Base-by-base conservation (phyloP, 2,888 invertebrate genomes). In the Ceriagrion tenellum region DNA sequence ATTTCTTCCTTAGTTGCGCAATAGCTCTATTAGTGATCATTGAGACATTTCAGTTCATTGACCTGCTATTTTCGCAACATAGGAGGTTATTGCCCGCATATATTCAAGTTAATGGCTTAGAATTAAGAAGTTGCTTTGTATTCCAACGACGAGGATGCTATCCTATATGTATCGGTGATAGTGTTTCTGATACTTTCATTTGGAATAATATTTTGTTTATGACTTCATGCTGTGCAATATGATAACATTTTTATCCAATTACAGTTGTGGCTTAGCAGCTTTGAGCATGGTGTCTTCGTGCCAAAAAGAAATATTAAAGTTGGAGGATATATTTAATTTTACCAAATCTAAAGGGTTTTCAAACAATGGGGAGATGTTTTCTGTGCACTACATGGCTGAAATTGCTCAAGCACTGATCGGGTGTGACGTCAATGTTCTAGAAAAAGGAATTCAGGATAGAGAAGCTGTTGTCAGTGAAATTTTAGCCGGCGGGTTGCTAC, bases 281-380 rank as follows among this genome's bases (percentile, higher is more conserved):
- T 69, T 93, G 47, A 93, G 93, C n/a, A 93, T 93, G 93, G 93
- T 63, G 63, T 40, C 93, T 40, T 93, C 93, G 26, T 93, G 93
- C 69, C 8, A 26, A 16, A 69, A 69, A 18, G 47, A 69, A 26
- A 74, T 55, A n/a, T 97, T 98, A 95, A 97, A 98, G 30, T 97
- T 98, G 1, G 97, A 97, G 95, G 96, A 97, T 95, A 96, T 98
- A 88, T 96, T 97, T 59, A 97, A 97, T 6, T 97, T 97, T 96
- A 98, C 98, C 0, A 97, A 97, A 96, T 96, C 97, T 47, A 97
- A 97, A 96, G 98, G 98, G 3, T 98, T 97, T 96, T 98, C 98
- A 6, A 98, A 98, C 96, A 98, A 98, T 96, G 99, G 99, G 18
- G 99, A 99, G 97, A 98, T 99, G 97, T 98, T 99, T 96, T 98